phyloP scores from a whole-genome alignment of 2,888 invertebrate species.

The Eledone cirrhosa region DNA sequence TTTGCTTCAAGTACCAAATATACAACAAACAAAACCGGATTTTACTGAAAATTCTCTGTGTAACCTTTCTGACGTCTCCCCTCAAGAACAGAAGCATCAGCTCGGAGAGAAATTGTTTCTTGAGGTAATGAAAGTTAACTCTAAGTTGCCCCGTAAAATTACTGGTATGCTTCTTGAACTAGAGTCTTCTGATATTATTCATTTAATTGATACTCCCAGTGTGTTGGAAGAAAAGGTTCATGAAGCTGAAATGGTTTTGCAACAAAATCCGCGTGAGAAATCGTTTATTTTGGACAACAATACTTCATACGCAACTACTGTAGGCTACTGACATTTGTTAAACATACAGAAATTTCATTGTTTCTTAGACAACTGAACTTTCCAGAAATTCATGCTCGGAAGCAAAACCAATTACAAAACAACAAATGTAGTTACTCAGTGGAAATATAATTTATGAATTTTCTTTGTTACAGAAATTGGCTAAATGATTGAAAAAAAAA shows the following conservation, averaged over 20 bases:
- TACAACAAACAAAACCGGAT: not conserved
- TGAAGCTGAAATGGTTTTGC: constrained; percentile 14
- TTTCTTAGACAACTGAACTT: too few species aligned
- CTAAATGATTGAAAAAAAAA: too few species aligned
- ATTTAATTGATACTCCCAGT: constrained; percentile 3
- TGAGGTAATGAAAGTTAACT: not conserved
- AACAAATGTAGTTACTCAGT: too few species aligned
- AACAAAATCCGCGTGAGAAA: constrained; percentile 9
- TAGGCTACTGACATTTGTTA: too few species aligned
- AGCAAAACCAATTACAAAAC: too few species aligned
- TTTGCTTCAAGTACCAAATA: not conserved
- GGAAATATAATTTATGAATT: too few species aligned
- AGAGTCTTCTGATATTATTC: constrained; percentile 1
- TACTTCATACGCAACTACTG: too few species aligned
- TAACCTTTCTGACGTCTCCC: not conserved
- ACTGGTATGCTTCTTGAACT: constrained; percentile 14
- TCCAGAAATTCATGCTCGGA: too few species aligned
- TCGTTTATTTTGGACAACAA: too few species aligned
- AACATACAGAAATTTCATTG: too few species aligned
- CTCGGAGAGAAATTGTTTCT: not conserved
- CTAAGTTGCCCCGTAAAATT: not conserved
- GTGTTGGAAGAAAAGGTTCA: constrained; percentile 11
- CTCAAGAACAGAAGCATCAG: not conserved
- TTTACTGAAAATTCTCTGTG: not conserved
- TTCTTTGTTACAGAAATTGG: too few species aligned